Evolutionary conservation across 2,113 vertebrate species (phyloP).

Genomic region (Xiphorhynchus elegans): DNA sequence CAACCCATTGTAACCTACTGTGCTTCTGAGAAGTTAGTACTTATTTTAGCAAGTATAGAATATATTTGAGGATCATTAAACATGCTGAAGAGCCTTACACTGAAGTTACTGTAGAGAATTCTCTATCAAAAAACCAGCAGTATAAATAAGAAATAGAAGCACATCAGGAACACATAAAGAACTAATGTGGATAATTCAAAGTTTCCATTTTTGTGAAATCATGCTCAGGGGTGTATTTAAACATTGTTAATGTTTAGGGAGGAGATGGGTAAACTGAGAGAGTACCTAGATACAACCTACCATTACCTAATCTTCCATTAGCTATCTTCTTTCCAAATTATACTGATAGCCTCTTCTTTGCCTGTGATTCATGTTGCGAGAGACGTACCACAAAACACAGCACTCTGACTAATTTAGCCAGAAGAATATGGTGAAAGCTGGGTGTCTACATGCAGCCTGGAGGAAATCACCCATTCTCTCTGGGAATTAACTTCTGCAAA

Average conservation of each 20-base stretch:
- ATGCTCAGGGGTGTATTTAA: not conserved
- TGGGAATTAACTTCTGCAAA: not conserved
- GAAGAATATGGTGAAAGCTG: not conserved
- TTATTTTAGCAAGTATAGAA: not conserved
- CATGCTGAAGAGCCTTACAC: not conserved
- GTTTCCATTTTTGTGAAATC: constrained; percentile 22
- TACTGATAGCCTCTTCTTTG: not conserved
- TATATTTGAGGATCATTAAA: not conserved
- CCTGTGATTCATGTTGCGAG: not conserved
- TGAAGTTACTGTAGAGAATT: not conserved
- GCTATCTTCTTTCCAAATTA: not conserved
- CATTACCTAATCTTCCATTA: constrained; percentile 9
- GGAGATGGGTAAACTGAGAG: not conserved
- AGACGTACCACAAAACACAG: not conserved
- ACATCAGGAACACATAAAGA: not conserved
- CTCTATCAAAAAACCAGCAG: not conserved
- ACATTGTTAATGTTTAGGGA: not conserved
- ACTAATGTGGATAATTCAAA: not conserved
- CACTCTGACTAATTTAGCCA: not conserved
- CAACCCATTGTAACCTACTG: not conserved
- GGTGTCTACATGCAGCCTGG: not conserved
- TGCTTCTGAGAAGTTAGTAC: not conserved
- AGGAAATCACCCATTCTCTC: not conserved
- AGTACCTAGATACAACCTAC: not conserved
- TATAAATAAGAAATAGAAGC: not conserved